phyloP scores from a whole-genome alignment of 2,888 invertebrate genomes.

The Eupithecia pulchellata region DNA sequence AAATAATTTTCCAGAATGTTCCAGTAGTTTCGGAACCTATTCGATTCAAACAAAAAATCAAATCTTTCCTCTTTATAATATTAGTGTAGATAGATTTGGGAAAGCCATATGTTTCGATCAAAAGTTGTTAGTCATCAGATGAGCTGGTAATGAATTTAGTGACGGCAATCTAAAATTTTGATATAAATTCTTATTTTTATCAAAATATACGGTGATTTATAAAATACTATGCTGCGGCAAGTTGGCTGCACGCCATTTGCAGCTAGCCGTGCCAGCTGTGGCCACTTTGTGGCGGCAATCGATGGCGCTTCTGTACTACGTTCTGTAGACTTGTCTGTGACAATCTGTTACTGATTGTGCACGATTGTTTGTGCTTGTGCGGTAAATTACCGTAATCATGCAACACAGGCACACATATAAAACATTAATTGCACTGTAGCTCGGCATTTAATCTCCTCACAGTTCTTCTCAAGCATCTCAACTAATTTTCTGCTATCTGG shows the following conservation, averaged over 20 bases:
- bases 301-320: not conserved
- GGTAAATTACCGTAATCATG: not conserved
- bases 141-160: not conserved
- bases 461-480: not conserved
- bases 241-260: constrained; percentile 28
- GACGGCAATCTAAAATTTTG: not conserved
- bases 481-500: not conserved
- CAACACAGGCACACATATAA: not conserved
- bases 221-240: constrained; percentile 3
- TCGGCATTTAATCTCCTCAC: not conserved
- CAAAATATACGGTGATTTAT: constrained; percentile 5
- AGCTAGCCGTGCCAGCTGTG: constrained; percentile 19
- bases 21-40: too few relatives aligned
- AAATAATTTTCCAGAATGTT: too few relatives aligned
- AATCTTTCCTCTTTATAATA: too few relatives aligned
- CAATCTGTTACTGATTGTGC: not conserved
- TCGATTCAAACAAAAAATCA: too few relatives aligned
- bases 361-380: not conserved
- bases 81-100: too few relatives aligned
- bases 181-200: not conserved
- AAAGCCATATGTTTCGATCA: not conserved
- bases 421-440: not conserved
- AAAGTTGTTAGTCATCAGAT: not conserved
- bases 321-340: not conserved
- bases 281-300: constrained; percentile 19